These are phyloP conservation scores for Nomada hirtipes DNA, from an alignment of 2,888 invertebrate genomes.

Conservation along the genomic window DNA sequence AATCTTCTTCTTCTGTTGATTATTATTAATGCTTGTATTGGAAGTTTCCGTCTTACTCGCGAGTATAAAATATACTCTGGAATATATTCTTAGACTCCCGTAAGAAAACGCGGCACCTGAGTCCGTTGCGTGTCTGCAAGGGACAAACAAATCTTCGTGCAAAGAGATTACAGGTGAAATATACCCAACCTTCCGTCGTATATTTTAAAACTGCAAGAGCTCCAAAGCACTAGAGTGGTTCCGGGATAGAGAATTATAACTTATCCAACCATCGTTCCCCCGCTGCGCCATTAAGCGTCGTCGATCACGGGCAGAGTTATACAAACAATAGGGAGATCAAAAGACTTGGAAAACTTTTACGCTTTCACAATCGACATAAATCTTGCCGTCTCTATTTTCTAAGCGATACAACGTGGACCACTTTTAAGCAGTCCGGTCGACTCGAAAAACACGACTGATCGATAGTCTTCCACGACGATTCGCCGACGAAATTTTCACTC, in stretches of 20 bases:
- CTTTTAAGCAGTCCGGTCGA: neutral
- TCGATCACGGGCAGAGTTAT: neutral
- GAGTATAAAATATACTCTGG: neutral
- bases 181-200: conserved; percentile 24
- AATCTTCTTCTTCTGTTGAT: too few relatives aligned
- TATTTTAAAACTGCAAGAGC: conserved; percentile 27
- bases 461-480: neutral
- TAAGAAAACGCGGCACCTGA: neutral
- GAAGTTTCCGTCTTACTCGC: too few relatives aligned
- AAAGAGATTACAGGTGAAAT: conserved; percentile 43
- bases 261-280: neutral
- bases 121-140: conserved; percentile 5
- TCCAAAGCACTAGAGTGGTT: neutral
- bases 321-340: neutral
- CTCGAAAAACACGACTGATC: conserved; percentile 1
- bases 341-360: neutral
- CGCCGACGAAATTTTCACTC: neutral
- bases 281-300: conserved; percentile 5
- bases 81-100: neutral
- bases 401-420: too few relatives aligned
- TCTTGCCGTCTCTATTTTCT: neutral
- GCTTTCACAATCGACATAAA: conserved; percentile 4
- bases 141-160: conserved; percentile 37
- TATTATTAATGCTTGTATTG: too few relatives aligned
- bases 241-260: conserved; percentile 27